Evolutionary conservation across 2,888 invertebrate species (phyloP).

Genomic region (Dasypogon diadema): DNA sequence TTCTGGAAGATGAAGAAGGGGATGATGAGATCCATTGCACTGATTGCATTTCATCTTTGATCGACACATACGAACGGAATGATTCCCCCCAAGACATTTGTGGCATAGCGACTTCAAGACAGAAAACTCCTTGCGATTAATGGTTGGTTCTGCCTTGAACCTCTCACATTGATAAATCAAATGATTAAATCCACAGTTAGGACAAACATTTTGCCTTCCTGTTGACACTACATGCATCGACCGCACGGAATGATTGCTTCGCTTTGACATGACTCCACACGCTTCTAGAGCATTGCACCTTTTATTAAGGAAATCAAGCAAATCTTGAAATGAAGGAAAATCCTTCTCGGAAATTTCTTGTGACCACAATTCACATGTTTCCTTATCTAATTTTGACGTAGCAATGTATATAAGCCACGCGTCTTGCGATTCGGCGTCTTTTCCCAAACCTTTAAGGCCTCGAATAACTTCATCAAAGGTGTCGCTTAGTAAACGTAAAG

Average conservation of each 20-base stretch:
- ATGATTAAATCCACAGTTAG: not conserved
- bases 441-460: no score
- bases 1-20: no score
- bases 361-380: not conserved
- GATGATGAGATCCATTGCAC: not conserved
- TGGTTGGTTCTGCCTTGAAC: not conserved
- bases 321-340: not conserved
- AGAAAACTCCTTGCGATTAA: not conserved
- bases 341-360: not conserved
- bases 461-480: no score
- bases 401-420: slow-evolving; percentile 6
- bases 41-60: not conserved
- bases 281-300: not conserved
- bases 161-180: not conserved
- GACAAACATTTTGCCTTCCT: not conserved
- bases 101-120: not conserved
- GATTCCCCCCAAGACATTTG: not conserved
- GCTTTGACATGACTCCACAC: not conserved
- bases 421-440: not conserved
- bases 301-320: not conserved
- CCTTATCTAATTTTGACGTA: not conserved
- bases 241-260: not conserved
- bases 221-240: not conserved
- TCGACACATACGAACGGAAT: not conserved
- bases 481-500: no score